Base-by-base conservation (phyloP, 2,888 invertebrate species). In the Drepana falcataria region DNA sequence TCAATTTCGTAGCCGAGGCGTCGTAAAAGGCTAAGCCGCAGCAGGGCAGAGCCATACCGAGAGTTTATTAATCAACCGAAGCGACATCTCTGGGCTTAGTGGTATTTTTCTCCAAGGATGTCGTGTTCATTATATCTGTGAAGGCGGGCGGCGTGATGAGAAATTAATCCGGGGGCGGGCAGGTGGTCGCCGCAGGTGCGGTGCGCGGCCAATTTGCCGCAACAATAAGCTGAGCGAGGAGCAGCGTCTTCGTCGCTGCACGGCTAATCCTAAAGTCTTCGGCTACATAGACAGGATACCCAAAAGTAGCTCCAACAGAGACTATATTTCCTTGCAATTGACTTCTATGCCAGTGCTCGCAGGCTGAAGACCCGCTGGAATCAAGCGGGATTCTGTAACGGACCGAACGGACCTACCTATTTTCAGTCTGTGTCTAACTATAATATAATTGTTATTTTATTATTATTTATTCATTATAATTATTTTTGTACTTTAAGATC, bases 31-130 rank as follows among this genome's bases (percentile, higher is more conserved):
- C 58, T 60, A 58, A 62, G 58, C 66, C 65, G 64, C 68, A 69
- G 72, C 65, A 63, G 66, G 68, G 54, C 59, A 49, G 49, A 53
- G 55, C 60, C 49, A 56, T 51, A 40, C 51, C 41, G 70, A 62
- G 77, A 81, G 79, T 85, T 87, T 89, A 88, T 90, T 89, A 89
- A 88, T 88, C 87, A 86, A 83, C 68, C 63, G 63, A 66, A 80
- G 73, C 69, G 79, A 77, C 77, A 78, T 79, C 74, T 77, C 71
- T 68, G 71, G 77, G 80, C 79, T 82, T 79, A 79, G 77, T 79
- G 72, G 81, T 74, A 84, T 90, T 90, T 90, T 91, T 87, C 86
- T 84, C 67, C 66, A 73, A 79, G 81, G 78, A 81, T 79, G 77
- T 78, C 77, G 69, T 81, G 77, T 81, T 85, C 89, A 88, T 91